phyloP scores from a whole-genome alignment of 2,113 vertebrate genomes.

The Noturus placidus region DNA sequence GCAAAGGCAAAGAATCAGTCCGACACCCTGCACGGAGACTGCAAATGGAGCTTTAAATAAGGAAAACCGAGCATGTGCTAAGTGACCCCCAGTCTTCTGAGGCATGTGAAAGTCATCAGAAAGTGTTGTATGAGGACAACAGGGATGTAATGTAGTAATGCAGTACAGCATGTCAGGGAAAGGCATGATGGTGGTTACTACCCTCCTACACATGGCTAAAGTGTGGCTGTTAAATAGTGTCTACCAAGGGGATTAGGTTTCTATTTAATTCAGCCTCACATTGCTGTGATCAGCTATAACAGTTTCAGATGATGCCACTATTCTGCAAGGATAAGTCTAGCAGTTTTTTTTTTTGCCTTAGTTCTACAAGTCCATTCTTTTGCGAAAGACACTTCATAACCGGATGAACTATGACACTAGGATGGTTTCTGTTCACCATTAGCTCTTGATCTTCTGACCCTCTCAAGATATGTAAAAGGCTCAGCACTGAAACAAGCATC shows the following conservation, averaged over 20 bases:
- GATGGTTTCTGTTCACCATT: background rate
- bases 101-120: background rate
- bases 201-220: background rate
- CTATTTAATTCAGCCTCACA: constrained; percentile 41
- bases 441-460: background rate
- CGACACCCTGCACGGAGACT: background rate
- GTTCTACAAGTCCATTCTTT: background rate
- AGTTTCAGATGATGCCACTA: constrained; percentile 7
- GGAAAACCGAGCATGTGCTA: constrained; percentile 8
- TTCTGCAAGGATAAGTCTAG: background rate
- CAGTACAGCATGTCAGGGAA: background rate
- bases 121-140: background rate
- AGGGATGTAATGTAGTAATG: background rate
- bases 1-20: constrained; percentile 36
- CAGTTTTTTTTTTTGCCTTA: background rate
- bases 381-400: background rate
- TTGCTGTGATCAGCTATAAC: constrained; percentile 34
- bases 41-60: background rate
- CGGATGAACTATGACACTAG: background rate
- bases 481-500: background rate
- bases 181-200: background rate
- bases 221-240: background rate
- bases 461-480: constrained; percentile 6
- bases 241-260: constrained; percentile 25
- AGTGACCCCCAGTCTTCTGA: background rate